Conservation (phyloP, 2,797 vertebrate species). For the Poeciliopsis presidionis region DNA sequence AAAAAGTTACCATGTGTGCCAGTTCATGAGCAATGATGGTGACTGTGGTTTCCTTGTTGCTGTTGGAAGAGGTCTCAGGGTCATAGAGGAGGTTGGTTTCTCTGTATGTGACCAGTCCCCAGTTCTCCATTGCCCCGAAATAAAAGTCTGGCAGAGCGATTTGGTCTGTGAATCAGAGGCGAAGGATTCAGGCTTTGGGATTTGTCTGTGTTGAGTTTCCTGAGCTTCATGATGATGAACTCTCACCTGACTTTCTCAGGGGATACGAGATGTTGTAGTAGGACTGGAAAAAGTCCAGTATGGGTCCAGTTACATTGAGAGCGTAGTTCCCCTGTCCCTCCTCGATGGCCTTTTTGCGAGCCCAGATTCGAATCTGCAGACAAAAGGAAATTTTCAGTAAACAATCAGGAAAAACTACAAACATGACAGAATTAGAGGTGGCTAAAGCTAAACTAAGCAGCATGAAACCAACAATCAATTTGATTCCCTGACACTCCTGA, state of each 20-base stretch:
- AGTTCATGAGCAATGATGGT: conserved; percentile 90
- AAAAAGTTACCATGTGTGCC: conserved; percentile 87
- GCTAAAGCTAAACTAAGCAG: neutral
- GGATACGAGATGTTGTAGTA: conserved; percentile 85
- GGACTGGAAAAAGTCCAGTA: conserved; percentile 81
- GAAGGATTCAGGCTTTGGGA: neutral
- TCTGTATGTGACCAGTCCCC: conserved; percentile 92
- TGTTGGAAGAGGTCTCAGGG: conserved; percentile 75
- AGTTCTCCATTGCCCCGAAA: conserved; percentile 94
- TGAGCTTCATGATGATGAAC: neutral
- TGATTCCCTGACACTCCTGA: neutral
- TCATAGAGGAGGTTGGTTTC: conserved; percentile 87
- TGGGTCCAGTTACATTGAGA: conserved; percentile 76
- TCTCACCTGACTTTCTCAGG: conserved; percentile 86
- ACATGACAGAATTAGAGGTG: neutral
- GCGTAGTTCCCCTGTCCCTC: conserved; percentile 81
- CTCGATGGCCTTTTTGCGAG: conserved; percentile 77
- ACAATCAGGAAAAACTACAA: neutral
- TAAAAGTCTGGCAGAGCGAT: conserved; percentile 90
- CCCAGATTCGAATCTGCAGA: conserved; percentile 90
- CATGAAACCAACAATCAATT: neutral
- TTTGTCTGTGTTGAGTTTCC: neutral
- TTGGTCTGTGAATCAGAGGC: conserved; percentile 81
- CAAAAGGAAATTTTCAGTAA: conserved; percentile 12
- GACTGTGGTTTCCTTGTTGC: conserved; percentile 87